These are phyloP conservation scores for Strigamia crassipes DNA, from an alignment of 2,888 invertebrate genomes.

Conservation along the genomic window DNA sequence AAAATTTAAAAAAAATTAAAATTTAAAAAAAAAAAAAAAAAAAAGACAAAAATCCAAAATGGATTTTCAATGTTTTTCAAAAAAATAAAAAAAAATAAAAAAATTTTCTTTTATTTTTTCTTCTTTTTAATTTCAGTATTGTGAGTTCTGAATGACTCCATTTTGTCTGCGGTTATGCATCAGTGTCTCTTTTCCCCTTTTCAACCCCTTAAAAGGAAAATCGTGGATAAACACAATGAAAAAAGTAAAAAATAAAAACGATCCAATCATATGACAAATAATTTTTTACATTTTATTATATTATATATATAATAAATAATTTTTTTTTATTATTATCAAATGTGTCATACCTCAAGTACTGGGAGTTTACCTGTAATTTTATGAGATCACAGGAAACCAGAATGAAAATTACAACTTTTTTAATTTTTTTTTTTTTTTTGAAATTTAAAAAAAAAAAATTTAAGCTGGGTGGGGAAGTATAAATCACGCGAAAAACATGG, in stretches of 20 bases:
- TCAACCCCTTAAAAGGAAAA: not conserved
- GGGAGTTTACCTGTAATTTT: constrained; percentile 35
- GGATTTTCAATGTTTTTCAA: not conserved
- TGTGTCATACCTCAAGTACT: not conserved
- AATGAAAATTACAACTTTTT: not conserved
- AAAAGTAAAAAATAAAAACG: not conserved
- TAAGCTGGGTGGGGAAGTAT: constrained; percentile 20
- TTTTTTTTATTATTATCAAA: constrained; percentile 4
- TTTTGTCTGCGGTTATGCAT: constrained; percentile 1
- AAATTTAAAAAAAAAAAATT: too few species aligned
- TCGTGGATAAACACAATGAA: not conserved
- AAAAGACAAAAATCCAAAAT: not conserved
- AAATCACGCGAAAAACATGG: constrained; percentile 33
- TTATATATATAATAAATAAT: not conserved
- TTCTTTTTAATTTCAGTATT: not conserved
- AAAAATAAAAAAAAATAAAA: not conserved
- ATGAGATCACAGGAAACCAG: constrained; percentile 18
- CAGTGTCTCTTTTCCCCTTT: not conserved
- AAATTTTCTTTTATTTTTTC: not conserved
- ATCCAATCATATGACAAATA: constrained; percentile 10
- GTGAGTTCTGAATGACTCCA: not conserved
- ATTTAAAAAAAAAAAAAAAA: not conserved
- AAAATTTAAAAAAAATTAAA: too few species aligned
- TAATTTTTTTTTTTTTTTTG: too few species aligned
- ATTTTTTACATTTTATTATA: constrained; percentile 3